These are phyloP conservation scores for Eulemur rufifrons DNA, from an alignment of 2,113 vertebrate genomes.

Conservation along the genomic window DNA sequence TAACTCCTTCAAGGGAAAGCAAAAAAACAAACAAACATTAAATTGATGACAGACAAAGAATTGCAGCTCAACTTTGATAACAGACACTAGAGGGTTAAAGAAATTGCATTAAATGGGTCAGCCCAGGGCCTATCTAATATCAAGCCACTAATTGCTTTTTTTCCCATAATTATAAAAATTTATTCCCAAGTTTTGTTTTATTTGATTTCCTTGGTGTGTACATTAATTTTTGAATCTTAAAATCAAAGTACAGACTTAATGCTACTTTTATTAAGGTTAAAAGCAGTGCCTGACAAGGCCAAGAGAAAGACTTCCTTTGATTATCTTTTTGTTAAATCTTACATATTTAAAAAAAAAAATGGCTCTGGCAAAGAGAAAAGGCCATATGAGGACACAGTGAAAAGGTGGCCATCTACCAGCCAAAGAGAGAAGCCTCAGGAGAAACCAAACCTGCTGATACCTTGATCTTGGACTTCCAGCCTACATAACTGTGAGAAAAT, in stretches of 20 bases:
- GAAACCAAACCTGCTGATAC: no score
- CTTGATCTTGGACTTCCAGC: no score
- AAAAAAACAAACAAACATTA: neutral
- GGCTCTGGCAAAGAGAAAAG: no score
- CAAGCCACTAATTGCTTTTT: neutral
- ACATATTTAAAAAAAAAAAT: no score
- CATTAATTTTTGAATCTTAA: slow-evolving; percentile 33
- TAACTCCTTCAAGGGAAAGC: slow-evolving; percentile 57
- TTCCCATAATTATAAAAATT: slow-evolving; percentile 26
- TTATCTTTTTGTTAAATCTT: neutral
- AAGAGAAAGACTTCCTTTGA: neutral
- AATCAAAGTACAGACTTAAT: slow-evolving; percentile 31
- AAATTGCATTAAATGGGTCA: neutral
- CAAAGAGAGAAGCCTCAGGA: no score
- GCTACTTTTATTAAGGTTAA: neutral
- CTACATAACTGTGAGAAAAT: no score
- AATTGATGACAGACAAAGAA: neutral
- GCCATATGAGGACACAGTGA: no score
- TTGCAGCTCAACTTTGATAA: neutral
- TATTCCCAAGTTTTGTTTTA: neutral
- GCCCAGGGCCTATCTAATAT: neutral
- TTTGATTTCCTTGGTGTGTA: neutral
- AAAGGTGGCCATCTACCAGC: no score
- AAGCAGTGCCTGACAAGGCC: neutral
- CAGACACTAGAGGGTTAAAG: neutral